Evolutionary conservation across 2,797 vertebrate species (phyloP).

Genomic region (Orientallactaga sibirica): DNA sequence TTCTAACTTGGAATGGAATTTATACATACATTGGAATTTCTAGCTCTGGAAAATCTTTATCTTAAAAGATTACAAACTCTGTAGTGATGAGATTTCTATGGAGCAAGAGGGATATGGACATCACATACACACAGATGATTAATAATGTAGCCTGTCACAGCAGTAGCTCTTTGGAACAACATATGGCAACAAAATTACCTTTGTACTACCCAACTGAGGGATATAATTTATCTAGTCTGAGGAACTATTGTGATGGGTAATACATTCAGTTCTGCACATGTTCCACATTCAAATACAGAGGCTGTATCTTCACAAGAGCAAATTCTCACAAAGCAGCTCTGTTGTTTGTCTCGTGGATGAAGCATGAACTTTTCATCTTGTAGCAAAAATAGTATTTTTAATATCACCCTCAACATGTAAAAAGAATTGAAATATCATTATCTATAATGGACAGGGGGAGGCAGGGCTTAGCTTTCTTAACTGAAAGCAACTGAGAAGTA

Average conservation of each 20-base stretch:
- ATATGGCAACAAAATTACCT: conserved; percentile 87
- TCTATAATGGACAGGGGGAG: neutral
- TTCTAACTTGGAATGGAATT: neutral
- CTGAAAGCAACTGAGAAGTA: neutral
- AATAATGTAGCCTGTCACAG: conserved; percentile 79
- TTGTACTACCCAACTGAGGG: conserved; percentile 83
- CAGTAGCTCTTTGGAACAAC: conserved; percentile 85
- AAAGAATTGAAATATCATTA: neutral
- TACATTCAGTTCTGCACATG: conserved; percentile 81
- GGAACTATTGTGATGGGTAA: conserved; percentile 79
- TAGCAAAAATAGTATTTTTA: conserved; percentile 1
- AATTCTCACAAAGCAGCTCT: conserved; percentile 24
- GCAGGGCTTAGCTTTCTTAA: neutral
- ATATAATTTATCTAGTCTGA: conserved; percentile 85
- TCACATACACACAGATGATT: conserved; percentile 79
- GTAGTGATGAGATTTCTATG: conserved; percentile 66
- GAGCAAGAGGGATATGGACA: conserved; percentile 76
- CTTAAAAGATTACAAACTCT: neutral
- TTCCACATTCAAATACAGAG: conserved; percentile 79
- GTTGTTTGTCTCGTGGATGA: neutral
- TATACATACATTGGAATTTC: neutral
- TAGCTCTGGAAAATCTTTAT: neutral
- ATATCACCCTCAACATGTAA: neutral
- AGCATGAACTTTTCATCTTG: conserved; percentile 8
- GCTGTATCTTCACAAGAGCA: neutral